phyloP scores from a whole-genome alignment of 2,797 vertebrate species.

The Pangasius larnaudii region DNA sequence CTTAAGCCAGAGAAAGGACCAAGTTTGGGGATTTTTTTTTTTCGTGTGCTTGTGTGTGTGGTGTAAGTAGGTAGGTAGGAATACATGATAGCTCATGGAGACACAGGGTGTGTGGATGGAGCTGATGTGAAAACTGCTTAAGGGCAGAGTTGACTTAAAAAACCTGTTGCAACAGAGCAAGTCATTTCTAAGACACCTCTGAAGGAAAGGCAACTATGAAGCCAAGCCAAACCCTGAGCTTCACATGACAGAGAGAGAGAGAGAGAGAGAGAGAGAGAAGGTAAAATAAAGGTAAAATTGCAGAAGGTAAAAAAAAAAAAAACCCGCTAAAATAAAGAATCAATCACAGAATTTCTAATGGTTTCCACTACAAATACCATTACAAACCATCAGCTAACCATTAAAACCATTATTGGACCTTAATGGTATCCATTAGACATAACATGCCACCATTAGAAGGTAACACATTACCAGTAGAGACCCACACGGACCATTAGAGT shows the following conservation, averaged over 20 bases:
- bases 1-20: slow-evolving; percentile 15
- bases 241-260: slow-evolving; percentile 18
- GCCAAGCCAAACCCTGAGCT: background rate
- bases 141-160: slow-evolving; percentile 68
- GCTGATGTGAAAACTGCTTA: slow-evolving; percentile 67
- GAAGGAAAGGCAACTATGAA: slow-evolving; percentile 31
- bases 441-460: no score
- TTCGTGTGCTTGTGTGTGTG: background rate
- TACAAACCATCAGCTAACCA: no score
- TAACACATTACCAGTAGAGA: no score
- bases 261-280: background rate
- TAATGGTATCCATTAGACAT: no score
- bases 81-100: background rate
- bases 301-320: background rate
- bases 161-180: slow-evolving; percentile 74
- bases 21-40: slow-evolving; percentile 16
- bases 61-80: background rate
- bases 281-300: background rate
- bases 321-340: no score
- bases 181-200: slow-evolving; percentile 26
- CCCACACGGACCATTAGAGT: no score
- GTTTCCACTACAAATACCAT: no score
- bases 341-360: no score
- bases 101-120: slow-evolving; percentile 58
- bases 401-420: no score